Conservation (phyloP, 2,797 vertebrate genomes). For the Microctenopoma steveboyesi region DNA sequence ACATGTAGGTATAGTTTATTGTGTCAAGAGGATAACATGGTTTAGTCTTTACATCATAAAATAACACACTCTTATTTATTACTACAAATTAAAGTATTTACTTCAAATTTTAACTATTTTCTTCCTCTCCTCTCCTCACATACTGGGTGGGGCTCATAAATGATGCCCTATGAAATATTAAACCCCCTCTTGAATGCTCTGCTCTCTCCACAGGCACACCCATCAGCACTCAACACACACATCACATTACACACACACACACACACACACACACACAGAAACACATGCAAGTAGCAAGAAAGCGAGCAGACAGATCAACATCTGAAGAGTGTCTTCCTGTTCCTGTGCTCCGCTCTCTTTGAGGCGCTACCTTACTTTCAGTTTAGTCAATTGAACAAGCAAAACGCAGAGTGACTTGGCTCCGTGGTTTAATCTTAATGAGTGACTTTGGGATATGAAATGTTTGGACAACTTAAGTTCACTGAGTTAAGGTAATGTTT, state of each 20-base stretch:
- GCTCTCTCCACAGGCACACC: slow-evolving; percentile 57
- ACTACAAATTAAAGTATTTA: neutral
- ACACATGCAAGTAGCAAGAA: slow-evolving; percentile 31
- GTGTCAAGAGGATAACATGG: neutral
- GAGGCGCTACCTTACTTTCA: slow-evolving; percentile 34
- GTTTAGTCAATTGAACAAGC: slow-evolving; percentile 47
- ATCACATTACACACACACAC: slow-evolving; percentile 16
- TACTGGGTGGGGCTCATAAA: slow-evolving; percentile 46
- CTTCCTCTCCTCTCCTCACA: neutral
- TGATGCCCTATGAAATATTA: slow-evolving; percentile 74
- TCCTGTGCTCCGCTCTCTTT: slow-evolving; percentile 43
- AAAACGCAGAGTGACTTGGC: slow-evolving; percentile 44
- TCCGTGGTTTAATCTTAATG: slow-evolving; percentile 12
- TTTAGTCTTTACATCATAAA: slow-evolving; percentile 28
- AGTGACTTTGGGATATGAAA: slow-evolving; percentile 25
- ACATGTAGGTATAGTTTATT: slow-evolving; percentile 22
- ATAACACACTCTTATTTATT: slow-evolving; percentile 3
- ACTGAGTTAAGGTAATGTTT: slow-evolving; percentile 65
- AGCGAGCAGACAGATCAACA: slow-evolving; percentile 48
- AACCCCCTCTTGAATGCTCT: slow-evolving; percentile 48
- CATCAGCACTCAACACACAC: slow-evolving; percentile 13
- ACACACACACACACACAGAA: slow-evolving; percentile 6
- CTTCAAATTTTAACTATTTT: no score
- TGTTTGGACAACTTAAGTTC: slow-evolving; percentile 46
- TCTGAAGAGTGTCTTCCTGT: slow-evolving; percentile 61